Evolutionary conservation across 2,888 invertebrate genomes (phyloP), one percentile per base, ranked within the genome.

Genomic region (Sericinus montela): DNA sequence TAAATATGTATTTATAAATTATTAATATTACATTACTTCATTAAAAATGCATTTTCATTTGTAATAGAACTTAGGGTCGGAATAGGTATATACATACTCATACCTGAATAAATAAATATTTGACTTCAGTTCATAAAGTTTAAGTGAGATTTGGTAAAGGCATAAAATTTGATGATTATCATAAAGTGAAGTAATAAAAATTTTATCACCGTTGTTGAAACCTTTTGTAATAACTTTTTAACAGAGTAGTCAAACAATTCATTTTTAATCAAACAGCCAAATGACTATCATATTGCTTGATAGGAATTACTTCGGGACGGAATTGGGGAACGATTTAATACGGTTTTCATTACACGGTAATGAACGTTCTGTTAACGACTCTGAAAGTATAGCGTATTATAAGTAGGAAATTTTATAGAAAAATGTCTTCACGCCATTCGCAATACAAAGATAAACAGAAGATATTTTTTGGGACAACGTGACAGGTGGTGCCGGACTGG

Each of bases 221-320:
- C 45, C 51, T 49, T 48, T 38, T 49, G 49, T 56, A 55, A 57
- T 58, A 59, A 60, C 58, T 52, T 56, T 60, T 55, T 53, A 52
- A 54, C 45, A 42, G 46, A 45, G 49, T 50, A 48, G 50, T 43
- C 51, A 44, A 45, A 52, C 55, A 43, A 56, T 63, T 62, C 59
- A 54, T 59, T 63, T 67, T 65, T 65, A 63, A 66, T 65, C 60
- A 63, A 59, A 59, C 40, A 30, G 35, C 29, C 36, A 29, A 52
- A 47, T 44, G 35, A 30, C 49, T 45, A 32, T 46, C 38, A 47
- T 41, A 41, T 46, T 45, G 37, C 34, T 45, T 45, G 48, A 39
- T 19, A 41, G 41, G 44, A 10, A 42, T 48, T 39, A 50, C 45
- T 40, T 36, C 25, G 44, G 25, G 36, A 35, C 47, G 14, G 37